Evolutionary conservation across 92 coral and sea anemone genomes (phyloP).

Genomic region (Actinostola sp.): DNA sequence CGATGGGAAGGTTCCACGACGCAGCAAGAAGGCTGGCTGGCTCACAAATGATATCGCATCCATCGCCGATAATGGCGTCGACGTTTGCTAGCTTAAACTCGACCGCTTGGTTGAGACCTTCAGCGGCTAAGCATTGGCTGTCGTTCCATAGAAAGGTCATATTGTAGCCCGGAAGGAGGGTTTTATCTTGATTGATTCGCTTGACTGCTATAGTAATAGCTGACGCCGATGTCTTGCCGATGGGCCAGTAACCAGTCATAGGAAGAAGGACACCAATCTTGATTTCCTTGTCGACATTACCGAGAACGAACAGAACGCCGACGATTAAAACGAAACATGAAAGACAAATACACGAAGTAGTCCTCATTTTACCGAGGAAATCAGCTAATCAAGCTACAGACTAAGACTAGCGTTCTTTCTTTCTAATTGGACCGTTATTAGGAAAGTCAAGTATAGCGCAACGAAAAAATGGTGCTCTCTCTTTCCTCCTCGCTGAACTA

Average conservation of each 20-base stretch:
- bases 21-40: slow-evolving; percentile 85
- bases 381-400: no score
- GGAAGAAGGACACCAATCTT: slow-evolving; percentile 78
- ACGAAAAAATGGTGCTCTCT: no score
- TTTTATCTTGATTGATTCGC: slow-evolving; percentile 66
- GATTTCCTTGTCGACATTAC: slow-evolving; percentile 24
- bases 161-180: slow-evolving; percentile 71
- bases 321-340: not conserved
- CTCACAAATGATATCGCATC: slow-evolving; percentile 80
- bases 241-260: slow-evolving; percentile 91
- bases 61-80: slow-evolving; percentile 84
- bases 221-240: slow-evolving; percentile 84
- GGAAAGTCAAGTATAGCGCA: no score
- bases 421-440: no score
- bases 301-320: slow-evolving; percentile 3
- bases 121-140: slow-evolving; percentile 78
- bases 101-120: slow-evolving; percentile 82
- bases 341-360: no score
- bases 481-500: no score
- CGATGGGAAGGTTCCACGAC: slow-evolving; percentile 83
- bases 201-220: slow-evolving; percentile 84
- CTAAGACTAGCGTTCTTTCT: no score
- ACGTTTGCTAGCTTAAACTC: slow-evolving; percentile 77
- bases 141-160: slow-evolving; percentile 83
- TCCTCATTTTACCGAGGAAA: no score